These are phyloP conservation scores for Myotis myotis DNA, from an alignment of 2,797 vertebrate genomes.

Conservation along the genomic window DNA sequence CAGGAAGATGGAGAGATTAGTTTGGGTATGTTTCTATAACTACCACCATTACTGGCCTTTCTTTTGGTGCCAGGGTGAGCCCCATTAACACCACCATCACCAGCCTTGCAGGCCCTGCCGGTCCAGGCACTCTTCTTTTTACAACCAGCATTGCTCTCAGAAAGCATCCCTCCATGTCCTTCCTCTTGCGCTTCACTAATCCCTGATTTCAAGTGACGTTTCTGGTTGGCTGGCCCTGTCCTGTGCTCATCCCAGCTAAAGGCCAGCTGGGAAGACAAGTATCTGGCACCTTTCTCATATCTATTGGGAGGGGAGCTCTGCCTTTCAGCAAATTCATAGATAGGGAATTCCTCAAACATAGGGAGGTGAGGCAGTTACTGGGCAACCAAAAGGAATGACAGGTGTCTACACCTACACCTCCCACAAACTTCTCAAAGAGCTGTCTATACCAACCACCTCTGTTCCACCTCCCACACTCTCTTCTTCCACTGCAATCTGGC, in stretches of 20 bases:
- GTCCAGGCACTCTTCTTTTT: neutral
- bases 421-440: neutral
- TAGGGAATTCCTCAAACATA: neutral
- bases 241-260: neutral
- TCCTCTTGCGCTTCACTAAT: neutral
- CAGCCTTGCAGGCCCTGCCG: neutral
- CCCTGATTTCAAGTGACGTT: neutral
- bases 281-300: neutral
- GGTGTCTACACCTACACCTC: neutral
- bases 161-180: neutral
- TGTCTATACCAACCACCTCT: neutral
- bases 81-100: neutral
- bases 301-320: neutral
- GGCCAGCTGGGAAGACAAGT: neutral
- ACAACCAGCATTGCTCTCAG: neutral
- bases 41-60: neutral
- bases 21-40: neutral
- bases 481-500: neutral
- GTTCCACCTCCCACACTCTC: neutral
- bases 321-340: neutral
- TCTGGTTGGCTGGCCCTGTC: neutral
- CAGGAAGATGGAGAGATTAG: neutral
- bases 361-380: neutral
- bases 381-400: neutral
- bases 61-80: neutral